Conservation (phyloP, 1,140 invertebrate genomes). For the Leptestheria dahalacensis region DNA sequence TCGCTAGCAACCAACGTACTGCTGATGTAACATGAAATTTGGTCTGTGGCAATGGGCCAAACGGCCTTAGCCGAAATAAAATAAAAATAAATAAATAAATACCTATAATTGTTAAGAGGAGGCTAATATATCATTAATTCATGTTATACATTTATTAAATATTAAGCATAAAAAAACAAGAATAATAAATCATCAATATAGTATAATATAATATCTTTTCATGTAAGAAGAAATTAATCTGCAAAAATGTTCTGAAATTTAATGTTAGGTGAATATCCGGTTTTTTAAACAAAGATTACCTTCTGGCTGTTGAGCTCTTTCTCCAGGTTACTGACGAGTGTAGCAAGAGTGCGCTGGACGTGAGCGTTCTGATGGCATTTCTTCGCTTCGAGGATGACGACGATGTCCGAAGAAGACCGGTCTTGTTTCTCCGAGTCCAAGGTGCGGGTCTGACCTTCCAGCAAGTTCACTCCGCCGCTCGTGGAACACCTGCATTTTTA, state of each 20-base stretch:
- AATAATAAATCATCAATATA: not conserved
- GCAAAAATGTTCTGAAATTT: constrained; percentile 15
- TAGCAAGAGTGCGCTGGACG: constrained; percentile 44
- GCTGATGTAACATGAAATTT: too few relatives aligned
- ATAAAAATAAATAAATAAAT: too few relatives aligned
- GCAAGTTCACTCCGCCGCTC: constrained; percentile 41
- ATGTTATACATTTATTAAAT: not conserved
- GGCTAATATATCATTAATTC: not conserved
- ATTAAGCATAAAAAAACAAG: not conserved
- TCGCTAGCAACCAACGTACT: too few relatives aligned
- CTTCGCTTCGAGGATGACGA: constrained; percentile 76
- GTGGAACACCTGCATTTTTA: constrained; percentile 20
- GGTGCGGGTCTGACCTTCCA: constrained; percentile 44
- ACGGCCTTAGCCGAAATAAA: too few relatives aligned
- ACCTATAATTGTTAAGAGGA: too few relatives aligned
- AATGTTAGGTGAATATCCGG: not conserved
- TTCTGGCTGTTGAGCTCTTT: constrained; percentile 45
- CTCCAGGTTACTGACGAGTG: constrained; percentile 43
- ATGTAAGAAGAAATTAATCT: constrained; percentile 19
- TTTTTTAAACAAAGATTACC: constrained; percentile 27
- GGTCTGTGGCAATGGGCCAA: too few relatives aligned
- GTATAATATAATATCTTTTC: not conserved
- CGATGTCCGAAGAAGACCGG: constrained; percentile 57
- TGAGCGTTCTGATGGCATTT: constrained; percentile 53
- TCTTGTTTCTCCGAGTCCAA: constrained; percentile 26